Percentiles rank a stretch among this genome's conserved stretches.
phyloP scores from a whole-genome alignment of 2,113 vertebrate species.

The Gopherus evgoodei region DNA sequence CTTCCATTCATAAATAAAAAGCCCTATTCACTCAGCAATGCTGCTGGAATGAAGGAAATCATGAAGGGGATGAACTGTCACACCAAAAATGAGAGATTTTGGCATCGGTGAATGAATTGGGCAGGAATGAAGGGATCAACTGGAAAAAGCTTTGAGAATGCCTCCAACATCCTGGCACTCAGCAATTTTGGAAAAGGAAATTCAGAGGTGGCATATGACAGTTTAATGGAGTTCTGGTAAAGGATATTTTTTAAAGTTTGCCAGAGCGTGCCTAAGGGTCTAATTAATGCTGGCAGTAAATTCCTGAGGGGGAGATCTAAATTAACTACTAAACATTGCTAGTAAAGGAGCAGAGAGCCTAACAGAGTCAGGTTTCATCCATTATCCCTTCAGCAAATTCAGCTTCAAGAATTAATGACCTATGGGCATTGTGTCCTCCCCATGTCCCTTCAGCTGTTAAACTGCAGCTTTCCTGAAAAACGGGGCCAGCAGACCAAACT shows the following conservation, averaged over 20 bases:
- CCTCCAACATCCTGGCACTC: neutral
- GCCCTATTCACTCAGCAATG: neutral
- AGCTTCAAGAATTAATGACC: conserved; percentile 48
- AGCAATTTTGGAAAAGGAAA: neutral
- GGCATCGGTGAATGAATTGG: neutral
- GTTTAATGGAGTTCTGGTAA: conserved; percentile 5
- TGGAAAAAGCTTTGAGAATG: conserved; percentile 12
- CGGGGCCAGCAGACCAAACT: conserved; percentile 9
- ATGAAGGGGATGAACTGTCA: neutral
- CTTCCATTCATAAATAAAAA: neutral
- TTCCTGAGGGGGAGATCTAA: conserved; percentile 52
- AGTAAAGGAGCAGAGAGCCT: conserved; percentile 3
- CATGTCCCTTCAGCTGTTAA: conserved; percentile 22
- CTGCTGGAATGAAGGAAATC: neutral
- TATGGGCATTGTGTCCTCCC: conserved; percentile 8
- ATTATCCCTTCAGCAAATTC: conserved; percentile 41
- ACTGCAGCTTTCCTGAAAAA: conserved; percentile 38
- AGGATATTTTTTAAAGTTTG: conserved; percentile 20
- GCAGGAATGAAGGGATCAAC: conserved; percentile 14
- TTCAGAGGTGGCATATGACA: conserved; percentile 14
- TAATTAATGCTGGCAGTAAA: conserved; percentile 19
- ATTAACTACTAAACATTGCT: conserved; percentile 36
- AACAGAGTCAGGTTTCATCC: conserved; percentile 48
- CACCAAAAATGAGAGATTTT: conserved; percentile 11
- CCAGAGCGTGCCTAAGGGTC: conserved; percentile 21